These are phyloP conservation scores for Fragum sueziense DNA, from an alignment of 2,888 invertebrate genomes.

Conservation along the genomic window DNA sequence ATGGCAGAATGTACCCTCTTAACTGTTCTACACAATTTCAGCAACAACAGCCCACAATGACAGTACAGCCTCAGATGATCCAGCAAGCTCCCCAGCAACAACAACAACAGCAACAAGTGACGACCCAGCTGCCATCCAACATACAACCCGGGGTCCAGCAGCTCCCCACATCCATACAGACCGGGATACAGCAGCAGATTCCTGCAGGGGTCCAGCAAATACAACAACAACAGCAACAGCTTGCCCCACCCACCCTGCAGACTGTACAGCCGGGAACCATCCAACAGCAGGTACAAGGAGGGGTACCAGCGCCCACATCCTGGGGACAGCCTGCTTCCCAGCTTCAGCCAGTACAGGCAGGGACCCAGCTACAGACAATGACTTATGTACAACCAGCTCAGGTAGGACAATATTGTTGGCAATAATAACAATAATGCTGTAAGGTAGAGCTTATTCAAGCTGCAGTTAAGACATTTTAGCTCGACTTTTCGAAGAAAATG, in stretches of 20 bases:
- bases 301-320: slow-evolving; percentile 10
- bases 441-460: no score
- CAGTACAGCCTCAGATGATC: slow-evolving; percentile 40
- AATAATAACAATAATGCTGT: no score
- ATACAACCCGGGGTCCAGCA: slow-evolving; percentile 20
- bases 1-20: no score
- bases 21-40: no score
- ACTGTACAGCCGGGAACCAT: slow-evolving; percentile 9
- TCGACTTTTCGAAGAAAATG: no score
- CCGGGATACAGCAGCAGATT: slow-evolving; percentile 18
- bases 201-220: slow-evolving; percentile 21
- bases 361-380: neutral
- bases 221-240: slow-evolving; percentile 28
- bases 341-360: neutral
- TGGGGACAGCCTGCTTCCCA: slow-evolving; percentile 12
- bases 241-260: neutral
- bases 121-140: slow-evolving; percentile 26
- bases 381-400: slow-evolving; percentile 1
- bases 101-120: no score
- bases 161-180: slow-evolving; percentile 20
- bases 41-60: slow-evolving; percentile 24
- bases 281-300: slow-evolving; percentile 9
- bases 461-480: no score
- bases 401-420: no score
- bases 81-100: slow-evolving; percentile 44